A percentile compares a stretch with the other conserved stretches of the same genome.
Evolutionary conservation across 2,888 invertebrate genomes (phyloP).

Genomic region (Lamellibrachia satsuma): DNA sequence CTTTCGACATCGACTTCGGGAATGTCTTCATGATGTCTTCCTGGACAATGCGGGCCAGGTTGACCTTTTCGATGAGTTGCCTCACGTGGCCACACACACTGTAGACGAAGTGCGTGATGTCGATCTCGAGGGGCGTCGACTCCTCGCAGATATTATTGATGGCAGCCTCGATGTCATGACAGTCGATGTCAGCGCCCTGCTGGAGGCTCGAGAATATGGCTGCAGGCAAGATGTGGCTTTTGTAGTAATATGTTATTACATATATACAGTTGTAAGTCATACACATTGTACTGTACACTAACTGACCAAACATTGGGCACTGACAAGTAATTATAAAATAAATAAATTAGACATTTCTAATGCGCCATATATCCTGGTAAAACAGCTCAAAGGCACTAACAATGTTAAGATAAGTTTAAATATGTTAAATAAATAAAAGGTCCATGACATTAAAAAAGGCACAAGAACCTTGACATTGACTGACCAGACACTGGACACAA

Average conservation of each 20-base stretch:
- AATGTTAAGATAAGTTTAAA: too few species aligned
- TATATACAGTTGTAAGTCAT: background rate
- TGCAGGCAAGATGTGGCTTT: constrained; percentile 33
- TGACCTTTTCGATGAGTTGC: constrained; percentile 46
- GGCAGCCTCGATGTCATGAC: constrained; percentile 74
- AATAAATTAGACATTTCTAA: too few species aligned
- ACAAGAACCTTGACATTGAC: background rate
- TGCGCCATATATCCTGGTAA: too few species aligned
- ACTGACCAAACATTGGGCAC: background rate
- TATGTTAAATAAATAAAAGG: too few species aligned
- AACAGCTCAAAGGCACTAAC: too few species aligned
- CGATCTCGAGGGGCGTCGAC: constrained; percentile 73
- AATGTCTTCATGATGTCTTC: constrained; percentile 36
- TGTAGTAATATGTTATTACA: background rate
- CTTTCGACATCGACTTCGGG: constrained; percentile 23
- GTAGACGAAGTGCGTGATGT: constrained; percentile 76
- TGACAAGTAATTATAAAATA: background rate
- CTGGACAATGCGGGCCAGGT: constrained; percentile 27
- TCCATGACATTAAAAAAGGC: too few species aligned
- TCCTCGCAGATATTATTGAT: constrained; percentile 77
- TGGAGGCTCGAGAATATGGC: constrained; percentile 71
- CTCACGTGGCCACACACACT: constrained; percentile 61
- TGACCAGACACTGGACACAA: background rate
- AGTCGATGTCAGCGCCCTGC: constrained; percentile 70
- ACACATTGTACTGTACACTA: background rate